A percentile compares a stretch with the other conserved stretches of the same genome.
These are phyloP conservation scores for Ameiurus melas DNA, from an alignment of 2,113 vertebrate species.

Conservation along the genomic window DNA sequence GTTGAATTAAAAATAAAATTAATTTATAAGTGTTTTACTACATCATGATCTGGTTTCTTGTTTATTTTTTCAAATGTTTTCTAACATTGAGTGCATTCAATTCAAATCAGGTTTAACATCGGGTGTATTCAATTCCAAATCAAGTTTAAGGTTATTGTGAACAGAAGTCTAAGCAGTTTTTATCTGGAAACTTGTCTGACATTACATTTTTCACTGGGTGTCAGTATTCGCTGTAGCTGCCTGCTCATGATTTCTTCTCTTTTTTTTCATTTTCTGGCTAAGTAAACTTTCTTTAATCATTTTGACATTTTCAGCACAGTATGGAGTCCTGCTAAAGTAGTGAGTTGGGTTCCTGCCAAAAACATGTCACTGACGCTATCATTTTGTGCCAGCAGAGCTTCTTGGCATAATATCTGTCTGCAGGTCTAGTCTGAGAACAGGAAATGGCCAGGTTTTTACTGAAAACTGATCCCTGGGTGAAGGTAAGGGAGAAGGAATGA, in stretches of 20 bases:
- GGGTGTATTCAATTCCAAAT: not conserved
- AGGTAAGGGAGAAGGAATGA: not conserved
- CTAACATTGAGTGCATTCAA: not conserved
- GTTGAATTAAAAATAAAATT: too few species aligned
- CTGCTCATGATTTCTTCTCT: slow-evolving; percentile 7
- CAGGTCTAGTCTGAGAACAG: not conserved
- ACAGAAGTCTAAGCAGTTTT: not conserved
- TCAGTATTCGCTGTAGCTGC: not conserved
- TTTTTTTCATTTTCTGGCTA: not conserved
- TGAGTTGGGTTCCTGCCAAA: slow-evolving; percentile 40
- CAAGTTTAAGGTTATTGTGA: not conserved
- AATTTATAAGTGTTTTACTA: too few species aligned
- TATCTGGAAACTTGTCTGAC: not conserved
- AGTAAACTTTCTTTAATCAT: slow-evolving; percentile 44
- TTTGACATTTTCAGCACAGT: slow-evolving; percentile 38
- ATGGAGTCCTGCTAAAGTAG: slow-evolving; percentile 41
- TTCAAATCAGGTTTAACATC: not conserved
- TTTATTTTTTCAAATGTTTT: not conserved
- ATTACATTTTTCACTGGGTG: not conserved
- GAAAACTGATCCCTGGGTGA: not conserved
- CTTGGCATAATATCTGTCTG: slow-evolving; percentile 29
- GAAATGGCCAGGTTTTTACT: not conserved
- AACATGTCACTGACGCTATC: slow-evolving; percentile 9
- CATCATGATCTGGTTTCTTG: not conserved
- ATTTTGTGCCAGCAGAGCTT: not conserved